Evolutionary conservation across 2,888 invertebrate genomes (phyloP), one percentile per base, ranked within the genome.

Genomic region (Drosophila peninsularis): DNA sequence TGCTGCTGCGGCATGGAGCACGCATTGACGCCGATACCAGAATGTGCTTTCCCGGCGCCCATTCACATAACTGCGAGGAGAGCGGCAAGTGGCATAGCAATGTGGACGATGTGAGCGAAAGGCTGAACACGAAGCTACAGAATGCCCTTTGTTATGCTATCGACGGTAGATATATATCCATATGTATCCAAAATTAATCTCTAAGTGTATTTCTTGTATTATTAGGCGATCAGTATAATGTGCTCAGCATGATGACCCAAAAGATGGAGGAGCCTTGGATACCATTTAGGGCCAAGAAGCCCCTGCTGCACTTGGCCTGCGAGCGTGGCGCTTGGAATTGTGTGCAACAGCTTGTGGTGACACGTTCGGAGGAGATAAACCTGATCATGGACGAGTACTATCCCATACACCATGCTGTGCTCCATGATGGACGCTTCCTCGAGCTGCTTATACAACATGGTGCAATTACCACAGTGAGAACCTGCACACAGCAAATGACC

Each of bases 41-140:
- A 21, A 95, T 96, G 94, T 96, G 96, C 89, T 96, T 95, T 93
- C 96, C 96, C 0, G 95, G 95, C 10, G 94, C 94, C 6, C 96
- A 96, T 88, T 94, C 94, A 71, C 94, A 94, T 79, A 95, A 95
- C 87, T 95, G 95, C 88, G 95, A 95, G 91, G 94, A 95, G 86
- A 93, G 95, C 75, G 94, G 95, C 67, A 95, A 95, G 91, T 94
- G 94, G 90, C 93, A 94, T 27, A 90, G 90, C 58, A 93, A 93
- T 66, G 83, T 89, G 17, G 93, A 94, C 72, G 94, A 94, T 80
- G 94, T 94, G 44, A 93, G 92, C 56, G 91, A 90, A 60, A 81
- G 91, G 3, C 79, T 86, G 4, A 93, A 93, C 68, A 92, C 92
- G 56, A 95, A 95, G 90, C 91, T 95, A 36, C 95, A 95, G 84